These are phyloP conservation scores for Symphodus melops DNA, from an alignment of 2,113 vertebrate species.

Conservation along the genomic window DNA sequence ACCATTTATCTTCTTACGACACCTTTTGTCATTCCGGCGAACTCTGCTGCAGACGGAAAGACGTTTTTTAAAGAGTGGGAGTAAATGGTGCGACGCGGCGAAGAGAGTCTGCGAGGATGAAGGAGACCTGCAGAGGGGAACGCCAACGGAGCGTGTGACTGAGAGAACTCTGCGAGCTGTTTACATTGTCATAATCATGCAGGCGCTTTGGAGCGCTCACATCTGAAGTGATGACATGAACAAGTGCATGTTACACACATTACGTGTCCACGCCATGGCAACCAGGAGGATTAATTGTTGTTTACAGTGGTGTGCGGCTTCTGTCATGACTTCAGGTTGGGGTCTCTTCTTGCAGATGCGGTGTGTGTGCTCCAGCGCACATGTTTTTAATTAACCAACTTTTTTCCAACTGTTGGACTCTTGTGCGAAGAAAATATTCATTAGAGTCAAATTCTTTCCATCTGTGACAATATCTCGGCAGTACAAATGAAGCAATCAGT, in stretches of 20 bases:
- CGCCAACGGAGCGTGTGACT: slow-evolving; percentile 3
- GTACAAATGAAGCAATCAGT: slow-evolving; percentile 61
- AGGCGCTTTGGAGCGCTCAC: slow-evolving; percentile 17
- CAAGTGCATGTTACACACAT: slow-evolving; percentile 22
- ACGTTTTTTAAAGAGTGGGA: slow-evolving; percentile 34
- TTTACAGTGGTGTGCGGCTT: slow-evolving; percentile 14
- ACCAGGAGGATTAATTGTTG: slow-evolving; percentile 37
- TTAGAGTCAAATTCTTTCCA: slow-evolving; percentile 46
- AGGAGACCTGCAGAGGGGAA: slow-evolving; percentile 33
- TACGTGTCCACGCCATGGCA: slow-evolving; percentile 41
- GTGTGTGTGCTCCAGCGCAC: neutral
- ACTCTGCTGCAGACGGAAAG: slow-evolving; percentile 31
- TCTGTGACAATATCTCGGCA: slow-evolving; percentile 43
- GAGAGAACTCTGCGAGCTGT: slow-evolving; percentile 26
- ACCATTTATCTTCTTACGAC: slow-evolving; percentile 51
- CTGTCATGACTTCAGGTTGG: slow-evolving; percentile 33
- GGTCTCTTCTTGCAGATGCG: slow-evolving; percentile 35
- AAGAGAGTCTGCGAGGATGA: slow-evolving; percentile 12
- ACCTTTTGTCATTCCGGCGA: slow-evolving; percentile 36
- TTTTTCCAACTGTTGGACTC: slow-evolving; percentile 1
- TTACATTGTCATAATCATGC: slow-evolving; percentile 48
- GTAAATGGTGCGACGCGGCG: slow-evolving; percentile 8
- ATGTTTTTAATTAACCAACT: slow-evolving; percentile 7
- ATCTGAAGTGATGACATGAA: slow-evolving; percentile 41
- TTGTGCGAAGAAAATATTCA: slow-evolving; percentile 24